Conservation (phyloP, 2,888 invertebrate genomes). For the Caenorhabditis zanzibari region DNA sequence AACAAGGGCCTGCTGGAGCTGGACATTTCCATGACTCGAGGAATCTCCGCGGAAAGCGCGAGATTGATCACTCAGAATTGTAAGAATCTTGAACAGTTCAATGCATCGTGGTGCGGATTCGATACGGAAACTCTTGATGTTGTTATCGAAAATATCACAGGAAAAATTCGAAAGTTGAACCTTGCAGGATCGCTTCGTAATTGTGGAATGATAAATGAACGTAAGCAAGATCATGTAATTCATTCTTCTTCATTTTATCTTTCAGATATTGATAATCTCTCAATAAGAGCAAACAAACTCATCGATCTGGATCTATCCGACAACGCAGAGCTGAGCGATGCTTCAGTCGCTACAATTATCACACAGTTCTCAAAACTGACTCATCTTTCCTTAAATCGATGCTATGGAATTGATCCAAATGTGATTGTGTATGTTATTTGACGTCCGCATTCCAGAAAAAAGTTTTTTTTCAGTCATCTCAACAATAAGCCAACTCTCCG, state of each 20-base stretch:
- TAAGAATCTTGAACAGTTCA: conserved; percentile 47
- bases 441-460: too few relatives aligned
- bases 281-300: conserved; percentile 1
- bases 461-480: conserved; percentile 34
- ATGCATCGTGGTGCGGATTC: conserved; percentile 60
- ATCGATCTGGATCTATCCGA: conserved; percentile 59
- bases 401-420: conserved; percentile 62
- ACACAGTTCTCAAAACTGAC: conserved; percentile 6
- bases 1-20: conserved; percentile 37
- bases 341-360: conserved; percentile 4
- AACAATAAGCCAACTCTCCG: conserved; percentile 10
- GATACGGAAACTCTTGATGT: background rate
- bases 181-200: conserved; percentile 36
- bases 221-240: conserved; percentile 14
- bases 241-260: background rate
- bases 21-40: conserved; percentile 56
- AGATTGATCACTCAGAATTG: conserved; percentile 21
- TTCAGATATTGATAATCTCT: conserved; percentile 45
- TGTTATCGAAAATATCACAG: conserved; percentile 8
- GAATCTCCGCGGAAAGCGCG: conserved; percentile 28
- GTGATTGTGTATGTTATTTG: conserved; percentile 34
- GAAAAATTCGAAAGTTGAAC: conserved; percentile 41
- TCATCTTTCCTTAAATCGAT: conserved; percentile 50
- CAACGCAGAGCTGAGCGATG: conserved; percentile 16
- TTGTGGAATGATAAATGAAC: conserved; percentile 38